phyloP scores from a whole-genome alignment of 2,888 invertebrate genomes.

The Leuctra nigra region DNA sequence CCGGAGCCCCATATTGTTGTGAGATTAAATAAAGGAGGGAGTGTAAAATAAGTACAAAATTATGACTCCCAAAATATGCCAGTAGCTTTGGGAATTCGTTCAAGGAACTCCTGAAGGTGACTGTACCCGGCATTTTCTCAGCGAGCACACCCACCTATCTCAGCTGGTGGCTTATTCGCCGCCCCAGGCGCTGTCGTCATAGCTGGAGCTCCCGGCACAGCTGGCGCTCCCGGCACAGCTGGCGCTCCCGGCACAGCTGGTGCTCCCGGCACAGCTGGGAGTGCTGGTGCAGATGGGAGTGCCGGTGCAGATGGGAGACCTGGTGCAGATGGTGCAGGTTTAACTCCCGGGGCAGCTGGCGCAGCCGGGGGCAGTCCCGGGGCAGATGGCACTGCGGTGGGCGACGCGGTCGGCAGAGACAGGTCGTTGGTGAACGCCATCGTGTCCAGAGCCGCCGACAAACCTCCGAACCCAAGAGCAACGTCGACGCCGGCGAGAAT shows the following conservation, averaged over 20 bases:
- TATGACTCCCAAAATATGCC: no score
- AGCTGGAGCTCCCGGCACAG: background rate
- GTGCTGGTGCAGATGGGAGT: no score
- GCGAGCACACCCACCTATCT: conserved; percentile 9
- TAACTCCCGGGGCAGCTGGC: background rate
- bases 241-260: no score
- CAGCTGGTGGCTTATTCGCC: background rate
- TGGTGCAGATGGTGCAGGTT: background rate
- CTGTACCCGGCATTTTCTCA: no score
- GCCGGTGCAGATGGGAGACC: background rate
- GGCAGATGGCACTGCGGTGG: background rate
- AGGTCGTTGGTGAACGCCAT: conserved; percentile 69
- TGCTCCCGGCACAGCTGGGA: no score
- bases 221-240: background rate
- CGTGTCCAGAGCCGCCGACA: conserved; percentile 73
- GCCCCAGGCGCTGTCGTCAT: background rate
- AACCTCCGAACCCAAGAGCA: conserved; percentile 44
- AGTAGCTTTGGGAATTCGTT: no score
- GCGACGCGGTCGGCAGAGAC: conserved; percentile 3
- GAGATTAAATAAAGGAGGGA: no score
- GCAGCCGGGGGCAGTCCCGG: conserved; percentile 1
- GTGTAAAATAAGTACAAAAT: no score
- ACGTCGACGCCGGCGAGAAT: conserved; percentile 15
- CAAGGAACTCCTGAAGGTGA: no score
- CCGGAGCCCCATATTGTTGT: no score